Conservation (phyloP, 2,888 invertebrate genomes). For the Drosophila crucigera region DNA sequence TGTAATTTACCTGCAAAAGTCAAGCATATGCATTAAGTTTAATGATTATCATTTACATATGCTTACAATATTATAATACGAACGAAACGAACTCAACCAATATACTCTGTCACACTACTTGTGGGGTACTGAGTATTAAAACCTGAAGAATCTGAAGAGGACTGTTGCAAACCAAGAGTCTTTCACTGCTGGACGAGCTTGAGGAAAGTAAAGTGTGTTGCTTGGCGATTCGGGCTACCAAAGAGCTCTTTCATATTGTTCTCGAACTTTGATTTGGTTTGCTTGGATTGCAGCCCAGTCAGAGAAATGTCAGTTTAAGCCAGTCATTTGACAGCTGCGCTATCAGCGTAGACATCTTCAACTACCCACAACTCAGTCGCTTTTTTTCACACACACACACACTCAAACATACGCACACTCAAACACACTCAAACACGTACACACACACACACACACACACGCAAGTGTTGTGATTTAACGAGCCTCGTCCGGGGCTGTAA, state of each 20-base stretch:
- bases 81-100: neutral
- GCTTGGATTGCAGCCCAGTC: constrained; percentile 1
- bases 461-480: constrained; percentile 40
- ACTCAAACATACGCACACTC: constrained; percentile 24
- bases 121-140: neutral
- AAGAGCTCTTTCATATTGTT: constrained; percentile 8
- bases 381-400: constrained; percentile 14
- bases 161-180: neutral
- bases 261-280: neutral
- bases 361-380: constrained; percentile 45
- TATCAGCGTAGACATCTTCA: constrained; percentile 60
- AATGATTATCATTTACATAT: too few relatives aligned
- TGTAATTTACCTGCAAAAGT: too few relatives aligned
- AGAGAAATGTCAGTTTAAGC: constrained; percentile 14
- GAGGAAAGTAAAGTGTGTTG: constrained; percentile 10
- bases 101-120: neutral
- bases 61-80: neutral
- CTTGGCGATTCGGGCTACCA: neutral
- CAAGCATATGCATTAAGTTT: too few relatives aligned
- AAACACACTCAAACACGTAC: constrained; percentile 30
- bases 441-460: constrained; percentile 4
- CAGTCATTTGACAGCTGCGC: constrained; percentile 46
- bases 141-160: neutral
- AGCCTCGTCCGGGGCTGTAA: constrained; percentile 53
- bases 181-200: neutral